Evolutionary conservation across 2,797 vertebrate species (phyloP).

Genomic region (Microctenopoma lineatum): DNA sequence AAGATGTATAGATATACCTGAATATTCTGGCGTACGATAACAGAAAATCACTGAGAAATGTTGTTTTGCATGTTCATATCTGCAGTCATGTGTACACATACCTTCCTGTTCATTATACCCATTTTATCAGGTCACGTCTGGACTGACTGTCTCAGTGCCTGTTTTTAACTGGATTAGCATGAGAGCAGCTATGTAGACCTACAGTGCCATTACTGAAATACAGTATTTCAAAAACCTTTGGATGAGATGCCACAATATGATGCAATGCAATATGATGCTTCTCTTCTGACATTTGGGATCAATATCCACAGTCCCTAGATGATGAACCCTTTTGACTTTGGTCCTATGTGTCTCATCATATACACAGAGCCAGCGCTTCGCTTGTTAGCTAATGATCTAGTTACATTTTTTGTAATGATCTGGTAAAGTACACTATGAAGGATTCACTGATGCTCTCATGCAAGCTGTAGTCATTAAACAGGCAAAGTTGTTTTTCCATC

Average conservation of each 20-base stretch:
- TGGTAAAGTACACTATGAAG: constrained; percentile 19
- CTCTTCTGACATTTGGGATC: background rate
- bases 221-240: no score
- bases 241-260: background rate
- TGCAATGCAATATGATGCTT: no score
- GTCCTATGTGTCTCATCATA: background rate
- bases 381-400: constrained; percentile 10
- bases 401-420: background rate
- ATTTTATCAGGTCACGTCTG: constrained; percentile 14
- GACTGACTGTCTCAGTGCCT: background rate
- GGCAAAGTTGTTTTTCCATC: constrained; percentile 50
- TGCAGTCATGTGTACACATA: background rate
- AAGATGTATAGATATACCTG: constrained; percentile 15
- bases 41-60: constrained; percentile 31
- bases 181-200: background rate
- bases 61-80: constrained; percentile 18
- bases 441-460: constrained; percentile 17
- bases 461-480: constrained; percentile 26
- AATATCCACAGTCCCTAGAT: background rate
- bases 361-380: background rate
- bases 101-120: constrained; percentile 21
- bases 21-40: constrained; percentile 33
- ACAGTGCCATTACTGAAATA: no score
- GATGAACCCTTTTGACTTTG: background rate
- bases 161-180: background rate